These are phyloP conservation scores for Sialia sialis DNA, from an alignment of 2,113 vertebrate genomes.

Conservation along the genomic window DNA sequence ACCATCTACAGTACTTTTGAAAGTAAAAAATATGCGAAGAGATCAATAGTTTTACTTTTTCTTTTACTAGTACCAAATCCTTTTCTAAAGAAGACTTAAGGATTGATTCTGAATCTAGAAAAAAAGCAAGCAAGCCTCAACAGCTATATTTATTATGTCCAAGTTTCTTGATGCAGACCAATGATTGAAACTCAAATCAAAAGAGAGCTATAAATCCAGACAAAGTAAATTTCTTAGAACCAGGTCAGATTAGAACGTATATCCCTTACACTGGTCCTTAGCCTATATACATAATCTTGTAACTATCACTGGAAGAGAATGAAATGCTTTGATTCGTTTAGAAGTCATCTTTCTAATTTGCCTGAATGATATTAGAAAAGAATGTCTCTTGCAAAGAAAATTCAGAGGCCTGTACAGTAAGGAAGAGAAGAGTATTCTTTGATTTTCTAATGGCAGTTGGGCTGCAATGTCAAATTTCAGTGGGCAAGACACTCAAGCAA, in stretches of 20 bases:
- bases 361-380: not conserved
- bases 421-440: not conserved
- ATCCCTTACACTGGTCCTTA: not conserved
- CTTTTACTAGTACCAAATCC: not conserved
- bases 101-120: constrained; percentile 23
- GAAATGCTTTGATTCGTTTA: not conserved
- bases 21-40: not conserved
- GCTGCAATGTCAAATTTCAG: constrained; percentile 30
- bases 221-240: constrained; percentile 5
- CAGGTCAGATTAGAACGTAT: not conserved
- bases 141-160: constrained; percentile 39
- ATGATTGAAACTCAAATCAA: not conserved
- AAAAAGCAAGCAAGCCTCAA: not conserved
- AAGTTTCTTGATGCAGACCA: constrained; percentile 27
- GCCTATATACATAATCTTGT: not conserved
- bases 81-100: constrained; percentile 12
- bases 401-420: not conserved
- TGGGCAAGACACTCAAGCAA: constrained; percentile 40
- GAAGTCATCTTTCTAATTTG: not conserved
- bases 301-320: not conserved
- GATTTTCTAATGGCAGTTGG: constrained; percentile 28
- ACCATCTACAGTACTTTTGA: constrained; percentile 20
- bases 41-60: not conserved
- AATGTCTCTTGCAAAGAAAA: not conserved
- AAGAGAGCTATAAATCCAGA: constrained; percentile 16